Base-by-base conservation (phyloP, 2,113 vertebrate species). In the Bubo scandiacus region DNA sequence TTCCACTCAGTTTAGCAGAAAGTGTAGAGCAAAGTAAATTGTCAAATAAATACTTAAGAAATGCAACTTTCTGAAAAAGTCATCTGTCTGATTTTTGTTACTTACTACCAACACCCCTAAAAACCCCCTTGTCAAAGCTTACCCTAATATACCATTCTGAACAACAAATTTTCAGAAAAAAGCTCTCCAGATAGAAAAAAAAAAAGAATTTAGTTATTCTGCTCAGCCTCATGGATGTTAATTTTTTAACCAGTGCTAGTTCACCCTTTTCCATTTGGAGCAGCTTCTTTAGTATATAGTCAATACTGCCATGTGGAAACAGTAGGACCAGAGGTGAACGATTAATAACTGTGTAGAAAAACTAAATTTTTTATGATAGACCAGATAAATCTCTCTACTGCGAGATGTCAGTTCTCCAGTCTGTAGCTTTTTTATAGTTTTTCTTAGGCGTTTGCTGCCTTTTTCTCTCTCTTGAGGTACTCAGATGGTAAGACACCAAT, bases 331-430 rank as follows among this genome's bases (percentile, higher is more conserved):
- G 61, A 94, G 6, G 5, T 62, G 52, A n/a, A 55, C 51, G 34
- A 94, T 83, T 84, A 97, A 91, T 87, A 94, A 81, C 80, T 55
- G 8, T 14, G 18, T 65, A 71, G 49, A 92, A 96, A 97, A 90
- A 11, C 34, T 75, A 86, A 62, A 12, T 72, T 86, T 94, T 81
- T 88, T 78, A 63, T 63, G 63, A 88, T 27, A 95, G 90, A 78
- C 26, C 17, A 73, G 38, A 84, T 89, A 87, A 92, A 74, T 91
- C 80, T 95, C 58, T 78, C 61, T 63, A 40, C 43, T 57, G 16
- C 6, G 21, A 73, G 21, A 77, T 57, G n/a, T 78, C n/a, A 9
- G 19, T 29, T 84, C 32, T 51, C 38, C 8, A 83, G 74, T 25
- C 67, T 82, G 12, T 47, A 80, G 36, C 15, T 12, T 52, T 87